A percentile compares a stretch with the other conserved stretches of the same genome.
Conservation (phyloP, 2,113 vertebrate genomes). For the Podiceps cristatus region DNA sequence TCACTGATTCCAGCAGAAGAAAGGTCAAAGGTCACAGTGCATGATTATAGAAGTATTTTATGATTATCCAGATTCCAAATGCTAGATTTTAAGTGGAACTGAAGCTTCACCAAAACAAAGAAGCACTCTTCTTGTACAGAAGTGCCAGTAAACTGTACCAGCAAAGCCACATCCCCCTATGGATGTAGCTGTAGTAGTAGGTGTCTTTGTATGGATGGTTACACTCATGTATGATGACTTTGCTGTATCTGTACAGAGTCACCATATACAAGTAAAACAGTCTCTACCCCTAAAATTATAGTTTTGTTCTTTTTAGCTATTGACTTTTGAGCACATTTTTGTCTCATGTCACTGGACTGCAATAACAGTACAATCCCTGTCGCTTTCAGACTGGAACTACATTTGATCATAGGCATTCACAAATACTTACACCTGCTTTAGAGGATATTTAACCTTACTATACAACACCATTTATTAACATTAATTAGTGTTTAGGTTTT, state of each 20-base stretch:
- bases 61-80: neutral
- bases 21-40: neutral
- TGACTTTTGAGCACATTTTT: neutral
- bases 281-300: neutral
- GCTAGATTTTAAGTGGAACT: neutral
- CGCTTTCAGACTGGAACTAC: neutral
- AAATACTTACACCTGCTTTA: neutral
- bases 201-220: neutral
- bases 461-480: neutral
- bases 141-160: neutral
- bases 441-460: neutral
- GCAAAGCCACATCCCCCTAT: neutral
- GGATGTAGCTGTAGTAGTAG: neutral
- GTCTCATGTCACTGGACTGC: neutral
- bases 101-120: neutral
- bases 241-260: neutral
- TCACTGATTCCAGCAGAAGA: neutral
- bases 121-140: neutral
- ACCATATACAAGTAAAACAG: neutral
- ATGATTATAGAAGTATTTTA: neutral
- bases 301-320: neutral
- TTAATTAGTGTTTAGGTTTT: slow-evolving; percentile 50
- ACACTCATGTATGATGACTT: neutral
- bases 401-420: neutral
- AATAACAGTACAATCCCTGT: neutral